Base-by-base conservation (phyloP, 2,797 vertebrate species). In the Sardinella longiceps region DNA sequence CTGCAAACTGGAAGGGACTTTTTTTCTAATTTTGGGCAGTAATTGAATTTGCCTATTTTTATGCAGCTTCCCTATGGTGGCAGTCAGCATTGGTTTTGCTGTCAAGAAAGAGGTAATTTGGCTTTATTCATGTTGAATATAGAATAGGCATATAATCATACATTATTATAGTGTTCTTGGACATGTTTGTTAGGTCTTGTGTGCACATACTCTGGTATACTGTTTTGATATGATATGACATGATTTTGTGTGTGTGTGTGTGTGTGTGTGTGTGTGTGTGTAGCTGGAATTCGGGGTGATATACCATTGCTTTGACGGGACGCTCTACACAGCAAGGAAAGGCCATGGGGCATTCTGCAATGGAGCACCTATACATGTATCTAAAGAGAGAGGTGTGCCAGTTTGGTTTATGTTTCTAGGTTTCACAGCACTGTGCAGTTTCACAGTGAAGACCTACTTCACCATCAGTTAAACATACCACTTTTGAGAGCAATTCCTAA, bases 261-360 rank as follows among this genome's bases (percentile, higher is more conserved):
- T 89, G 91, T 86, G 89, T 88, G 81, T 88, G 88, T 87, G 91
- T 89, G 91, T 86, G 89, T 88, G 81, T 88, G 88, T 87, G 70
- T 92, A 97, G 96, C 96, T 97, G 89, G 96, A 97, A 91, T 96
- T 97, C 84, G 96, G 96, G 82, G 96, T 97, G 91, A 95, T 97
- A 90, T 96, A 95, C 93, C 96, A 97, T 93, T 97, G 96, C 91
- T 96, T 95, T 18, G 95, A 97, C 90, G 96, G 95, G 90, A 96
- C 95, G 46, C 93, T 97, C 87, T 97, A 97, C 91, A 96, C 96
- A 18, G 96, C 94, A 91, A 95, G 93, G 93, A 95, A 93, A 93
- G 96, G 96, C 90, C 95, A 91, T 84, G 96, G 96, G 10, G 95
- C 96, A 89, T 97, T 96, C 92, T 96, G 96, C 92, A 96, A 97